These are phyloP conservation scores for Phrynocephalus vlangalii DNA, from an alignment of 2,797 vertebrate genomes.

Conservation along the genomic window DNA sequence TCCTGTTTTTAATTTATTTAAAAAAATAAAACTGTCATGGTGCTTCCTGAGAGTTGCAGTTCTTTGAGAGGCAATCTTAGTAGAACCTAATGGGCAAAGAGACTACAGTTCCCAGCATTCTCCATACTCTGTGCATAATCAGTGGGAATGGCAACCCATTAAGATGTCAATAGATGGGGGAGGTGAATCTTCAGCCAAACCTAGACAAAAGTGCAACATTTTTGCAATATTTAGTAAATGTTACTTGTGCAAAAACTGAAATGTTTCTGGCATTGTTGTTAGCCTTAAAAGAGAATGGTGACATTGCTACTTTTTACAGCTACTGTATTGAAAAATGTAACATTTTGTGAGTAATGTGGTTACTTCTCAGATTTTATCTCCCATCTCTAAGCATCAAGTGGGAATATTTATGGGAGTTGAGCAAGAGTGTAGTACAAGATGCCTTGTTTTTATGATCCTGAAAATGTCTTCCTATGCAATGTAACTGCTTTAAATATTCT, in stretches of 20 bases:
- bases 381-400: background rate
- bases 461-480: constrained; percentile 1
- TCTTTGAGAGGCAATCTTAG: too few species aligned
- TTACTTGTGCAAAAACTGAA: background rate
- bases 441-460: background rate
- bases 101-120: too few species aligned
- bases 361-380: background rate
- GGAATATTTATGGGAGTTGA: background rate
- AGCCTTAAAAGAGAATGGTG: background rate
- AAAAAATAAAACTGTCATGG: too few species aligned
- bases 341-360: background rate
- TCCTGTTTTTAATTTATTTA: too few species aligned
- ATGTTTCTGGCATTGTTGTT: background rate
- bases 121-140: too few species aligned
- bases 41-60: too few species aligned
- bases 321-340: background rate
- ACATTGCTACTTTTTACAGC: too few species aligned
- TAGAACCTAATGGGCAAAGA: too few species aligned
- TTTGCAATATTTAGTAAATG: background rate
- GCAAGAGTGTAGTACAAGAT: background rate
- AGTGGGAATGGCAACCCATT: too few species aligned
- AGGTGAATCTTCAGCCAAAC: too few species aligned
- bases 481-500: background rate
- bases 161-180: too few species aligned
- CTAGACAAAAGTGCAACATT: background rate